Conservation (phyloP, 2,888 invertebrate species). For the Vanessa cardui region DNA sequence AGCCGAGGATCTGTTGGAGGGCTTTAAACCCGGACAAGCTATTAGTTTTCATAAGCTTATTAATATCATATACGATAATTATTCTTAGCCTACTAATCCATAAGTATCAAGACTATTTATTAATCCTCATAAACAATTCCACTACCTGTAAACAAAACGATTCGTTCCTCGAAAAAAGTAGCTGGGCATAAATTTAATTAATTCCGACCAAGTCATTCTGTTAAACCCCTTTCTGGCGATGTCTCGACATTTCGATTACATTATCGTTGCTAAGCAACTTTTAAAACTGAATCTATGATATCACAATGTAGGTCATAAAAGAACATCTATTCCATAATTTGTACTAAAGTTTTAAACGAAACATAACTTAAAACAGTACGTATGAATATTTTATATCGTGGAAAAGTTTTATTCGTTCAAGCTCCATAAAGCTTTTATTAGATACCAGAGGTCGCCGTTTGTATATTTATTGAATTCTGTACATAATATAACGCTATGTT, state of each 20-base stretch:
- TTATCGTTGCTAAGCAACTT: constrained; percentile 11
- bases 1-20: too few species aligned
- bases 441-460: background rate
- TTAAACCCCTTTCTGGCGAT: constrained; percentile 3
- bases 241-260: constrained; percentile 22
- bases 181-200: constrained; percentile 1
- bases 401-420: constrained; percentile 14
- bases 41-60: too few species aligned
- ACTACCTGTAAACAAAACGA: too few species aligned
- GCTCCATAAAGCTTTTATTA: constrained; percentile 9
- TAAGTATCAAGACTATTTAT: too few species aligned
- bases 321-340: constrained; percentile 1
- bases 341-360: background rate
- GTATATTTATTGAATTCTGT: constrained; percentile 4
- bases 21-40: too few species aligned
- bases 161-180: too few species aligned
- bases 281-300: constrained; percentile 1
- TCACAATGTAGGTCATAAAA: background rate
- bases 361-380: constrained; percentile 1
- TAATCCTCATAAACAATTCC: too few species aligned
- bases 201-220: constrained; percentile 9
- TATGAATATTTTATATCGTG: constrained; percentile 15
- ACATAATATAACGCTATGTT: too few species aligned
- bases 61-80: too few species aligned
- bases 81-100: too few species aligned